Conservation (phyloP, 30 jellyfish, hydroid and myxozoan species). For the Aurelia coerulea region DNA sequence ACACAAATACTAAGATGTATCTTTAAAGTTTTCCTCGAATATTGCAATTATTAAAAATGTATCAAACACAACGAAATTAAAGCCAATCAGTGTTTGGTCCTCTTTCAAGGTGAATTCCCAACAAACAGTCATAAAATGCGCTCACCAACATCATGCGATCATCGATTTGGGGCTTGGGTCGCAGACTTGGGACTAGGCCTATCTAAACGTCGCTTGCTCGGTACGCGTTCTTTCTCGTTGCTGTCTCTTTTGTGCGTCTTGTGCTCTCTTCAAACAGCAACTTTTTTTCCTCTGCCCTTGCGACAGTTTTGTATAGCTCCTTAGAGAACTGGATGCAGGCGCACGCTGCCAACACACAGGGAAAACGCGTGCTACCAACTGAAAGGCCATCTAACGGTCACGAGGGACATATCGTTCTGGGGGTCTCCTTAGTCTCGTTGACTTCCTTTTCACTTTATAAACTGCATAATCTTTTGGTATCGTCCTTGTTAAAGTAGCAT, state of each 20-base stretch:
- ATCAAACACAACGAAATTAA: neutral
- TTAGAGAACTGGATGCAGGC: neutral
- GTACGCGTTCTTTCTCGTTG: neutral
- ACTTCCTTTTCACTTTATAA: constrained; percentile 5
- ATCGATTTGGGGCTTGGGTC: neutral
- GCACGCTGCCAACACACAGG: constrained; percentile 7
- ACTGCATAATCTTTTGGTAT: too few relatives aligned
- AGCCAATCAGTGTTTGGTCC: neutral
- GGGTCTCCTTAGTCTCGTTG: constrained; percentile 22
- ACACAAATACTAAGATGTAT: neutral
- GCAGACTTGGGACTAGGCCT: neutral
- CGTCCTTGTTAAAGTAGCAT: too few relatives aligned
- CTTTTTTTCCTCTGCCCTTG: neutral
- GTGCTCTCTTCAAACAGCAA: neutral
- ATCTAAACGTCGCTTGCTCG: neutral
- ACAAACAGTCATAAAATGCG: neutral
- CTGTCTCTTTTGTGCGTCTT: neutral
- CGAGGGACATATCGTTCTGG: constrained; percentile 29
- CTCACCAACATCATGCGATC: neutral
- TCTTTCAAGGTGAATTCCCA: neutral
- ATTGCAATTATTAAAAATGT: too few relatives aligned
- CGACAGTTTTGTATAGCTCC: neutral
- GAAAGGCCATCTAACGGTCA: neutral
- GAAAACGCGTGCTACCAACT: neutral
- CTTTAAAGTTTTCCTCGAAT: neutral